These are phyloP conservation scores for Uria lomvia DNA, from an alignment of 2,113 vertebrate genomes.

Conservation along the genomic window DNA sequence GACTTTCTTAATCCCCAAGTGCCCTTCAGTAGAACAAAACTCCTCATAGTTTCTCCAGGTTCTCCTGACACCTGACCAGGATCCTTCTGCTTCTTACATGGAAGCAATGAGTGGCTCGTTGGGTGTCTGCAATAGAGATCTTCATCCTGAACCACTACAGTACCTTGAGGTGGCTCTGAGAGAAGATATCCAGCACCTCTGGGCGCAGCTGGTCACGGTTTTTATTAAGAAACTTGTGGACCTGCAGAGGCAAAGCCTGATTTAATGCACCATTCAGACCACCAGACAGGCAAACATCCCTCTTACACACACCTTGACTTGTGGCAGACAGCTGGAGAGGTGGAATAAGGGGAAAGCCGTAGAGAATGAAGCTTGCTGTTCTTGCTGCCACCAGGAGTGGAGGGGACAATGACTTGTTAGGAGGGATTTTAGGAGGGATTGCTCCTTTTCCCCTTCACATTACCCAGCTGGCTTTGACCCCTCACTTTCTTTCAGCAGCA, in stretches of 20 bases:
- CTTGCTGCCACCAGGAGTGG: not conserved
- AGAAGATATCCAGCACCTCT: constrained; percentile 85
- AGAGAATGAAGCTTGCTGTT: not conserved
- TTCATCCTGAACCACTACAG: not conserved
- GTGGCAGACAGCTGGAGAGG: not conserved
- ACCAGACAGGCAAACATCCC: not conserved
- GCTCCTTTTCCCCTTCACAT: not conserved
- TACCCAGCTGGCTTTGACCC: not conserved
- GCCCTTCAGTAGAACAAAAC: not conserved
- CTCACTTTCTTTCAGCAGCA: not conserved
- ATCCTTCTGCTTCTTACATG: not conserved
- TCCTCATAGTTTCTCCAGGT: not conserved
- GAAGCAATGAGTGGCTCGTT: not conserved
- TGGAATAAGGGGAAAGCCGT: not conserved
- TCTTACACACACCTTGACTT: not conserved
- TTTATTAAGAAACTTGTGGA: constrained; percentile 90
- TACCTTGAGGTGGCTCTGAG: constrained; percentile 85
- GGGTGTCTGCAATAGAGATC: not conserved
- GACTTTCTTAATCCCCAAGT: not conserved
- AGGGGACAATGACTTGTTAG: not conserved
- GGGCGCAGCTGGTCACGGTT: constrained; percentile 84
- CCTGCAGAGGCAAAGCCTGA: constrained; percentile 70
- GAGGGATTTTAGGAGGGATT: not conserved
- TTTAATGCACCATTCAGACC: not conserved
- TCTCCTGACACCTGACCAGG: not conserved